These are phyloP conservation scores for Poecilia velifera DNA, from an alignment of 2,797 vertebrate genomes.

Conservation along the genomic window DNA sequence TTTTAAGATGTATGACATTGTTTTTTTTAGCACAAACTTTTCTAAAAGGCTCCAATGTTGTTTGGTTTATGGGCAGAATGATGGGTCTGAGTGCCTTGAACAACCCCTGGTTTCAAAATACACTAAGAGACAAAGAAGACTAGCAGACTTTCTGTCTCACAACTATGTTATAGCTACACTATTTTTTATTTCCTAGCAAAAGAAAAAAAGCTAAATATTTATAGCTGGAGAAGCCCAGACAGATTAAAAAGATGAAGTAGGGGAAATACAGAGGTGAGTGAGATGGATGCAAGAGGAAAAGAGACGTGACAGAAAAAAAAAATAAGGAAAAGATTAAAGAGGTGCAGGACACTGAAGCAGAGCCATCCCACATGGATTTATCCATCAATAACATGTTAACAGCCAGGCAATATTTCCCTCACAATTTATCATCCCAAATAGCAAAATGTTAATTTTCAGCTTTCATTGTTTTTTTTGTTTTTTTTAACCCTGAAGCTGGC, in stretches of 20 bases:
- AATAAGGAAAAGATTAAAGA: slow-evolving; percentile 9
- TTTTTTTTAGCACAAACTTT: background rate
- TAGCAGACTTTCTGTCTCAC: slow-evolving; percentile 60
- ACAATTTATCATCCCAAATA: slow-evolving; percentile 22
- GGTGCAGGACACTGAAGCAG: slow-evolving; percentile 21
- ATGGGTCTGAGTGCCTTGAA: slow-evolving; percentile 53
- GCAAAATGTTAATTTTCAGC: slow-evolving; percentile 11
- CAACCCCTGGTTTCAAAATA: slow-evolving; percentile 63
- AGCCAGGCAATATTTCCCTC: slow-evolving; percentile 16
- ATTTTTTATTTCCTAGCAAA: slow-evolving; percentile 35
- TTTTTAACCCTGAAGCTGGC: background rate
- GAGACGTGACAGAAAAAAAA: slow-evolving; percentile 13
- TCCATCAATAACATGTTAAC: slow-evolving; percentile 44
- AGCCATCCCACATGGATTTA: slow-evolving; percentile 7
- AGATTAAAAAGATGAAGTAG: slow-evolving; percentile 5
- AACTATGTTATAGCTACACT: background rate
- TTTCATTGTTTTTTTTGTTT: background rate
- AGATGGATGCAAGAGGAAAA: slow-evolving; percentile 24
- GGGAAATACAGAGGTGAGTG: slow-evolving; percentile 11
- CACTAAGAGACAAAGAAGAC: slow-evolving; percentile 51
- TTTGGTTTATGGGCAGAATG: slow-evolving; percentile 48
- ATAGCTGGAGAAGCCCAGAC: background rate
- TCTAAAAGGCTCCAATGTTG: slow-evolving; percentile 26
- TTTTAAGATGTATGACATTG: slow-evolving; percentile 40
- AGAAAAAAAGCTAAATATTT: slow-evolving; percentile 13